Conservation (phyloP, 2,797 vertebrate genomes). For the Nyctalus aviator region DNA sequence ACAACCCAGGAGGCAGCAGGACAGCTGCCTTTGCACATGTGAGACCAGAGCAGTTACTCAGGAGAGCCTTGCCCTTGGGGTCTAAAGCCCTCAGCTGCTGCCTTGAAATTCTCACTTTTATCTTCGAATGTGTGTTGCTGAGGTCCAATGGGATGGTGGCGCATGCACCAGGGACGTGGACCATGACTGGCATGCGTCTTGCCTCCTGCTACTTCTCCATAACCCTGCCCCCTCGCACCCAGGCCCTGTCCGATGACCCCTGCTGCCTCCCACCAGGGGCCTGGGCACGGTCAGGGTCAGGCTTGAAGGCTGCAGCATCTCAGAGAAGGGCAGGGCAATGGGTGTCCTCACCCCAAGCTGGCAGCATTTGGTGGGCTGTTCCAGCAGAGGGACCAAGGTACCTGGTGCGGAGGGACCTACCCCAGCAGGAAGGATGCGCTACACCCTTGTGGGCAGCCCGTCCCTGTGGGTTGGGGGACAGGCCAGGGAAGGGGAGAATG, state of each 20-base stretch:
- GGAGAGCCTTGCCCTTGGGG: rapidly evolving
- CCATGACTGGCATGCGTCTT: not conserved
- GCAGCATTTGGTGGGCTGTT: not conserved
- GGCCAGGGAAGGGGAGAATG: not conserved
- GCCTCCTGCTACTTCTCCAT: not conserved
- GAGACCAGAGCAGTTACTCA: rapidly evolving
- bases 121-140: not conserved
- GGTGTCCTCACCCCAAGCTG: not conserved
- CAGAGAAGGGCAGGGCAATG: not conserved
- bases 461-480: not conserved
- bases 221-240: not conserved
- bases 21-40: rapidly evolving
- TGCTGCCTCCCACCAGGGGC: not conserved
- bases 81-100: not conserved
- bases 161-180: not conserved
- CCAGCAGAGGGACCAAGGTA: not conserved
- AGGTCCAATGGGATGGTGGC: not conserved
- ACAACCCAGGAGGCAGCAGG: not conserved
- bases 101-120: not conserved
- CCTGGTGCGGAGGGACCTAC: not conserved
- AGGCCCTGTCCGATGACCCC: not conserved
- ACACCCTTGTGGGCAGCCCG: not conserved
- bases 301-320: not conserved
- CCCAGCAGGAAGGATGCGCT: too few relatives aligned
- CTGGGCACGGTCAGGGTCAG: too few relatives aligned